Evolutionary conservation across 2,888 invertebrate genomes (phyloP), one percentile per base, ranked within the genome.

Genomic region (Bellardia bayeri): DNA sequence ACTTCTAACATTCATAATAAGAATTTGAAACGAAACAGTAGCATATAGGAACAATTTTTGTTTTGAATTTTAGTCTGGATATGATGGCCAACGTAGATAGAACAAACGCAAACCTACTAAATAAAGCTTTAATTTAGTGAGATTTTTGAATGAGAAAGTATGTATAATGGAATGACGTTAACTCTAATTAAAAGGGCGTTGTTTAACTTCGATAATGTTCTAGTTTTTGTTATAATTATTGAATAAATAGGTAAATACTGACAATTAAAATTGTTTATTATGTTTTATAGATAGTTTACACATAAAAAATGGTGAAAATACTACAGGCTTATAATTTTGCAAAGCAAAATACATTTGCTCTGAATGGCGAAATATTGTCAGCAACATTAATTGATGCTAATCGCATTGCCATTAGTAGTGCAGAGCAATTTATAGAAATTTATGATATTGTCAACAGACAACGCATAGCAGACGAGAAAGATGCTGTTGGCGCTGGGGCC

Each of bases 311-410:
- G 93, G 93, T 93, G 58, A 93, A 93, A 90, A 93, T 93, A 61
- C 90, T 93, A 51, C 93, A 93, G 90, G 93, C 93, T 13, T 93
- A 93, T 64, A 93, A 93, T 85, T 93, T 93, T 88, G 91, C 92
- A 63, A 92, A 91, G 88, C 93, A 93, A 89, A 92, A 92, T 87
- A 93, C 93, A 0, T 93, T 92, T 87, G 91, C 93, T 8, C 90
- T 93, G 8, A 92, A 90, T 89, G 93, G 93, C 16, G 93, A 93
- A 68, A 93, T 93, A 75, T 89, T 93, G 40, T 91, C 93, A 3
- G 92, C 92, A 69, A 93, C 92, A 8, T 78, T 93, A 30, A 91
- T 93, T 78, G 92, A 92, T 80, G 89, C 92, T 13, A 91, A 92
- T 89, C 91, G 92, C 14, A 91, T 93, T 71, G 93, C 93, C 45